phyloP scores from a whole-genome alignment of 2,113 vertebrate species.

The Urocolius indicus region DNA sequence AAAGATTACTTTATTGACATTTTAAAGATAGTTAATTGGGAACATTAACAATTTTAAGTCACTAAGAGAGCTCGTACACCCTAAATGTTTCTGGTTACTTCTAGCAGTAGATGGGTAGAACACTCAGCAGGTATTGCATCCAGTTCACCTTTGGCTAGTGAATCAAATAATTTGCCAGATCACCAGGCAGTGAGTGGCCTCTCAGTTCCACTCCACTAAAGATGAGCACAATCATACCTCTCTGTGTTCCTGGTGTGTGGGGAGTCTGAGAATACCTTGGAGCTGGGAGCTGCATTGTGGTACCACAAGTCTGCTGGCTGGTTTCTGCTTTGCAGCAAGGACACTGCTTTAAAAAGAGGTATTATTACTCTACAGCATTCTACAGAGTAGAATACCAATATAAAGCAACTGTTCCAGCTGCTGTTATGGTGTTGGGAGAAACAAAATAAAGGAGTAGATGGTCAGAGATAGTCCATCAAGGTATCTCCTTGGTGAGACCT shows the following conservation, averaged over 20 bases:
- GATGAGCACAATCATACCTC: accelerated
- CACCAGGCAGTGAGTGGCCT: neutral
- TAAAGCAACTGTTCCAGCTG: neutral
- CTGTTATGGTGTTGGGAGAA: neutral
- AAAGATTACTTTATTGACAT: neutral
- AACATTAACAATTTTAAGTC: neutral
- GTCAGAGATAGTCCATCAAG: accelerated
- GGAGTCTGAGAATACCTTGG: neutral
- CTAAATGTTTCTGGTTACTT: neutral
- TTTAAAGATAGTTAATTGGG: neutral
- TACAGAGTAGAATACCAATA: neutral
- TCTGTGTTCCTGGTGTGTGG: neutral
- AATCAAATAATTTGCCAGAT: neutral
- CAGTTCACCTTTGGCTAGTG: neutral
- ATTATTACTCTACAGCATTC: neutral
- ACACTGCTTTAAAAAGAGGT: neutral
- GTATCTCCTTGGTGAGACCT: neutral
- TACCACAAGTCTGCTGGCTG: neutral
- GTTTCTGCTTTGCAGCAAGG: neutral
- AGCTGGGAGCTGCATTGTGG: neutral
- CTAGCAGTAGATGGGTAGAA: neutral
- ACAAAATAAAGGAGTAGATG: neutral
- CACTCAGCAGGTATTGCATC: neutral
- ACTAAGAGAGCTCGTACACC: neutral
- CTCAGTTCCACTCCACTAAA: neutral